These are phyloP conservation scores for Diplogasteroides magnus DNA, from an alignment of 1,140 invertebrate genomes.

Conservation along the genomic window DNA sequence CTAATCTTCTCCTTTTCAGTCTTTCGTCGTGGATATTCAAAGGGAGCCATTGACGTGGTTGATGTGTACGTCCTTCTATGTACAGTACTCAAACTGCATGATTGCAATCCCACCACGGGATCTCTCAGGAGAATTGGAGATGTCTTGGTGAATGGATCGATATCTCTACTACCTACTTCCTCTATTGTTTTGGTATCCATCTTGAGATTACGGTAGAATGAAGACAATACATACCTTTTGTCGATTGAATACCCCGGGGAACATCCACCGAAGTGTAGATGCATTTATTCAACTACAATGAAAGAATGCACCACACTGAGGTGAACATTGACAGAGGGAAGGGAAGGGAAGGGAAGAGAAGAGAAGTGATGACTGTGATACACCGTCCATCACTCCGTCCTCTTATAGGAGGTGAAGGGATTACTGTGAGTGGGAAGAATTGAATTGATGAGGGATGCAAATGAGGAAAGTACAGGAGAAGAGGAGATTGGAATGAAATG, in stretches of 20 bases:
- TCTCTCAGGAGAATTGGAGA: background rate
- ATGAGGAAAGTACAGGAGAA: background rate
- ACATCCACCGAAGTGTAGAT: background rate
- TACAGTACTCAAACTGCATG: constrained; percentile 12
- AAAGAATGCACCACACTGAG: background rate
- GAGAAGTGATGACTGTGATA: background rate
- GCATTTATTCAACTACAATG: background rate
- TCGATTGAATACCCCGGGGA: too few relatives aligned
- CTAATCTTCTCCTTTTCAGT: constrained; percentile 15
- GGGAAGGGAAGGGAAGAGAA: background rate
- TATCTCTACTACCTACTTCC: background rate
- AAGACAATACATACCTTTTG: too few relatives aligned
- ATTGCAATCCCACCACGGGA: constrained; percentile 21
- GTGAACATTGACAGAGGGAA: background rate
- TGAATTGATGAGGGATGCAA: background rate
- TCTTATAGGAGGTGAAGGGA: background rate
- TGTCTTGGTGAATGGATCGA: background rate
- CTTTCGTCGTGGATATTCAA: constrained; percentile 16
- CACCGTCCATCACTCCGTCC: background rate
- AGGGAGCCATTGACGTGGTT: constrained; percentile 19
- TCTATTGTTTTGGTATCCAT: too few relatives aligned
- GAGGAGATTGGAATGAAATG: background rate
- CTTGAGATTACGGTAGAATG: too few relatives aligned
- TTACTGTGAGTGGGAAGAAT: background rate
- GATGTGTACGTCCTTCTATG: constrained; percentile 26